These are phyloP conservation scores for Coptodon bakossiorum DNA, from an alignment of 2,113 vertebrate genomes.

Conservation along the genomic window DNA sequence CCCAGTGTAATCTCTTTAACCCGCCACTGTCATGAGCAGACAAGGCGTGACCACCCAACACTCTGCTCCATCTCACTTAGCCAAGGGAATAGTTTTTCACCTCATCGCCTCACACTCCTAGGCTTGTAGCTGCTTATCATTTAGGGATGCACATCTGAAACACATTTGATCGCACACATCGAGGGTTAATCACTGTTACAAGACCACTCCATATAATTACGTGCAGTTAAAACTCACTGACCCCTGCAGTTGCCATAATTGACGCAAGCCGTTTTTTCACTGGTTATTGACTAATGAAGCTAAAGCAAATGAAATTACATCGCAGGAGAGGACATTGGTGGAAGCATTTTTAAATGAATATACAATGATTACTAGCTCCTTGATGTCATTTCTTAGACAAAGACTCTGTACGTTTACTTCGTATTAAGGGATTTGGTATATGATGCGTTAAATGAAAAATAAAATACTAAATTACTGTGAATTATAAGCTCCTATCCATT, in stretches of 20 bases:
- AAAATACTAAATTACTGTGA: constrained; percentile 53
- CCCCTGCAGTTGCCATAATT: constrained; percentile 47
- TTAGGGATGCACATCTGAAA: constrained; percentile 21
- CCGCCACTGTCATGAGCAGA: constrained; percentile 76
- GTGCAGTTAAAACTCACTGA: constrained; percentile 52
- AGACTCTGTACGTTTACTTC: constrained; percentile 57
- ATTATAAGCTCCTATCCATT: constrained; percentile 47
- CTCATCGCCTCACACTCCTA: constrained; percentile 13
- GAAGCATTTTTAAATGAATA: constrained; percentile 46
- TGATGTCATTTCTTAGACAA: constrained; percentile 56
- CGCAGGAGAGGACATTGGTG: constrained; percentile 19
- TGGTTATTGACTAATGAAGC: constrained; percentile 65
- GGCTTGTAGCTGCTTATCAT: constrained; percentile 41
- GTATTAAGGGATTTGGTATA: constrained; percentile 66
- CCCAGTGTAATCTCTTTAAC: constrained; percentile 93
- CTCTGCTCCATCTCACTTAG: constrained; percentile 80
- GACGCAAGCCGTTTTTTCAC: constrained; percentile 22
- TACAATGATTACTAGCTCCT: constrained; percentile 48
- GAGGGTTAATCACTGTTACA: constrained; percentile 52
- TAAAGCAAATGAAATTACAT: constrained; percentile 50
- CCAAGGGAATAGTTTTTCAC: constrained; percentile 43
- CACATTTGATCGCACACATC: not conserved
- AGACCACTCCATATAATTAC: constrained; percentile 44
- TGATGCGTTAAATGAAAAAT: constrained; percentile 77
- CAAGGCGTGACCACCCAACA: constrained; percentile 81